Base-by-base conservation (phyloP, 2,113 vertebrate genomes). In the Rhinichthys klamathensis region DNA sequence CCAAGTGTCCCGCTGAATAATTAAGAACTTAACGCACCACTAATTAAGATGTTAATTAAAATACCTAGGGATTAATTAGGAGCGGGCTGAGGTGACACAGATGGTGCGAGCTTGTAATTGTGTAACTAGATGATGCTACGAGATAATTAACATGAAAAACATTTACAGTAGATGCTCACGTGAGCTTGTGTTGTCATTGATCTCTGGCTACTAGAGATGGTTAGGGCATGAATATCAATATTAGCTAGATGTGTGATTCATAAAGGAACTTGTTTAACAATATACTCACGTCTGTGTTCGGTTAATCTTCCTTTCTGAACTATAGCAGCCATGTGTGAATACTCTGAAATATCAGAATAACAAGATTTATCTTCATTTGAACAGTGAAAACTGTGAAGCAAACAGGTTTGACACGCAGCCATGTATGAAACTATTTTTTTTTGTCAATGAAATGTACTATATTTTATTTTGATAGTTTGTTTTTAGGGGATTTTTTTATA, bases 1-100 rank as follows among this genome's bases (percentile, higher is more conserved):
- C 11, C 86, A 80, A 65, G 16, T 61, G 77, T 86, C 41, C 72
- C 41, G 44, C 61, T 86, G 32, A 13, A 38, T 86, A 86, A 82
- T 86, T 76, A 80, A 44, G 65, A 65, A 41, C 73, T 90, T 86
- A 89, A 83, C 58, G n/a, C 35, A 16, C 83, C 75, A 83, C 86
- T 90, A 89, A 90, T 91, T 87, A 83, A 86, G 89, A 73, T 80
- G 70, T 78, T 87, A 86, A 90, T 89, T 65, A 89, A 82, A 90
- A 86, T 60, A 6, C 85, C 87, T 41, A 74, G 92, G 91, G 90
- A 90, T 90, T 91, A 92, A 92, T 94, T 92, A 93, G 81, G 6
- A 78, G 60, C 69, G 46, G 77, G 49, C 51, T 60, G 69, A 2
- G 2, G 46, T 13, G 46, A 85, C 58, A 49, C 78, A 91, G 70